Base-by-base conservation (phyloP, 2,797 vertebrate genomes). In the Rhinophrynus dorsalis region DNA sequence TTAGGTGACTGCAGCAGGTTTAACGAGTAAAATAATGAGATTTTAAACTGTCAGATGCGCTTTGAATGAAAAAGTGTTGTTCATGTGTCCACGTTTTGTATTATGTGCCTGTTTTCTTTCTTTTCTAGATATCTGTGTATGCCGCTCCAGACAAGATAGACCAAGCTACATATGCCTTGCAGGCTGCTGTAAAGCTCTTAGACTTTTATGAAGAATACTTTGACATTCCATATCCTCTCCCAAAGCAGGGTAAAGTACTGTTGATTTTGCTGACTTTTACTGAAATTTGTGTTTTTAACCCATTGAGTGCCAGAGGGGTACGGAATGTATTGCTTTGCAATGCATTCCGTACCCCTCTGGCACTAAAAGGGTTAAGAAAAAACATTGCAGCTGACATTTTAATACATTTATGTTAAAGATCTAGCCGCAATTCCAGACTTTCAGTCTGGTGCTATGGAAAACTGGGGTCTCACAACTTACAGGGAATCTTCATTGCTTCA, bases 161-260 rank as follows among this genome's bases (percentile, higher is more conserved):
- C 42, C 95, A 97, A 81, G 91, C 94, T 0, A 75, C 83, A 20
- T 96, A 90, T 47, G 93, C 95, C 0, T 75, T 98, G 83, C 85
- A 94, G 9, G 89, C 90, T 13, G 95, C 96, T 0, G 92, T 94
- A 35, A 95, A 86, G 76, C 90, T 96, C 63, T 67, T 96, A 55
- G 95, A 98, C 69, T 96, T 97, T 81, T 97, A 92, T 27, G 94
- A 97, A n/a, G 90, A 93, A 75, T 97, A 93, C 78, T 97, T 96
- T 79, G 85, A 84, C 47, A 97, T 98, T 68, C 92, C 94, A 0
- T 98, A 97, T 75, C 94, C 96, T 5, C 85, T 97, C 9, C 95
- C 94, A 17, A 98, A 98, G 84, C 96, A 96, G 68, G 96, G 95
- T 88, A 78, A 50, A 50, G 2, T 23, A 15, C 24, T n/a, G n/a